Evolutionary conservation across 2,888 invertebrate genomes (phyloP), one percentile per base, ranked within the genome.

Genomic region (Taphrorychus bicolor): DNA sequence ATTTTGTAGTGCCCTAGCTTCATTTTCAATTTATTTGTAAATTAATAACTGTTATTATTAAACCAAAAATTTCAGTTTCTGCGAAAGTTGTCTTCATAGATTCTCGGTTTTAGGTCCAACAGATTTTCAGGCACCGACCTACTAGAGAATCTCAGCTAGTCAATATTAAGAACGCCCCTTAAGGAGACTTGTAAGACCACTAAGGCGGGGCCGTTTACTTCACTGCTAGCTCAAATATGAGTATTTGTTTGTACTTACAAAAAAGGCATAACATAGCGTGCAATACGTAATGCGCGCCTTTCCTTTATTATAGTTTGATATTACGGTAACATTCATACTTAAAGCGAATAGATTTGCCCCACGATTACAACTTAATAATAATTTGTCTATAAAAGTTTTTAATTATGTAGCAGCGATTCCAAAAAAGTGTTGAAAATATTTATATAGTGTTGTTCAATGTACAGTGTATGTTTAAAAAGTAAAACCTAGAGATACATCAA

Each of bases 101-200:
- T 11, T 45, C 9, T 45, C 45, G 14, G 14, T 45, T 17, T 45
- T 45, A 87, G 89, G 87, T 76, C 87, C 88, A 78, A 86, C 87
- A 72, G 90, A 90, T 80, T 91, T 90, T 82, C 89, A 90, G 76
- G 89, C 90, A 57, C 90, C 90, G 59, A 89, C 91, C 72, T 91
- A 91, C 79, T 90, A 88, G 86, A 74, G 18, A 23, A 40, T 21
- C 40, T 18, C 57, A 56, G 65, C 60, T 57, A 64, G 64, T 63
- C 59, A 69, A 3, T 49, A 53, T 54, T 14, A 18, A 5, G 51
- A 56, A 65, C 65, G 65, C 57, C 61, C 64, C 61, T 23, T 48
- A 23, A 42, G 14, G 14, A 54, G 11, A 40, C 16, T 14, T 11
- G 32, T 9, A 32, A 32, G 11, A 32, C 7, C 11, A 7, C 32